Percentiles rank a stretch among this genome's conserved stretches.
Conservation (phyloP, 1,140 invertebrate genomes). For the Ridgeia piscesae region DNA sequence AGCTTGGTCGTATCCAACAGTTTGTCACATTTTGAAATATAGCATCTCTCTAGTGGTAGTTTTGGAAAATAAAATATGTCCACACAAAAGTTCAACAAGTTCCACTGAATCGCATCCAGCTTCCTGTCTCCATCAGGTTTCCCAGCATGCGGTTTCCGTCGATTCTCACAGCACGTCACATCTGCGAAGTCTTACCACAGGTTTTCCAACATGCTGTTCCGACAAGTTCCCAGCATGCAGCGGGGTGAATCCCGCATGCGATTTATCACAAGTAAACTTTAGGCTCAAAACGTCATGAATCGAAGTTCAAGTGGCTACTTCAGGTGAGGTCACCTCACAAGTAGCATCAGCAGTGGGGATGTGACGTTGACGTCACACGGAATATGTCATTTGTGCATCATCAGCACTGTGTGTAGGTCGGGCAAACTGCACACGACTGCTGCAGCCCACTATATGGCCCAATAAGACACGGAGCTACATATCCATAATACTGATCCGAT, state of each 20-base stretch:
- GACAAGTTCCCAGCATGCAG: background rate
- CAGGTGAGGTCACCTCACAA: background rate
- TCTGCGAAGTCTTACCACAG: background rate
- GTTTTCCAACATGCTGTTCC: background rate
- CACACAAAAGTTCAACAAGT: background rate
- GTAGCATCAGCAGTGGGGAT: background rate
- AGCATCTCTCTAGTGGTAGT: background rate
- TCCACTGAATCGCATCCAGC: background rate
- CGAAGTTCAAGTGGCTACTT: background rate
- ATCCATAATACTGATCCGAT: slow-evolving; percentile 20
- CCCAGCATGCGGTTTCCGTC: background rate
- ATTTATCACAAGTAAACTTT: background rate
- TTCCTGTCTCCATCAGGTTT: background rate
- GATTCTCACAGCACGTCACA: background rate
- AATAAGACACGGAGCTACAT: background rate
- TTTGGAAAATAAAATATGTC: background rate
- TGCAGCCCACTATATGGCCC: background rate
- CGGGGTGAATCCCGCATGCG: background rate
- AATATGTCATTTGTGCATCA: background rate
- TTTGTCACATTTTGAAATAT: slow-evolving; percentile 1
- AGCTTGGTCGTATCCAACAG: background rate
- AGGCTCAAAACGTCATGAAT: background rate
- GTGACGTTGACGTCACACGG: background rate
- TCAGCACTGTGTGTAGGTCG: background rate
- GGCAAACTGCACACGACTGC: background rate